These are phyloP conservation scores for Hesperophylax magnus DNA, from an alignment of 1,140 invertebrate genomes.

Conservation along the genomic window DNA sequence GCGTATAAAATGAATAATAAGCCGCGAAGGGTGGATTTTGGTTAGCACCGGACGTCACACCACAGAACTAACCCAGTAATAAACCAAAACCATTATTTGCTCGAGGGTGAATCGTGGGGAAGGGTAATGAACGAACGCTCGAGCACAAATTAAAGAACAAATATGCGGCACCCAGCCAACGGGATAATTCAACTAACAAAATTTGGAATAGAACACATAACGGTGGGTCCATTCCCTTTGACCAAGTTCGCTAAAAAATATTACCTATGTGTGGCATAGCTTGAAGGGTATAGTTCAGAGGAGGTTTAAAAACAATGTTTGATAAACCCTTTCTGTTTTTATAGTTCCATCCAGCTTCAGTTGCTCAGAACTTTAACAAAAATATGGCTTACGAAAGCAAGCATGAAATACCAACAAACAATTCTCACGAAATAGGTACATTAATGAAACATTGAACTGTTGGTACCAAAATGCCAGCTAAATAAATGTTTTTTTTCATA, in stretches of 20 bases:
- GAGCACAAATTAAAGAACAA: background rate
- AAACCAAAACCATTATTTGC: constrained; percentile 16
- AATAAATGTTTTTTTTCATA: too few relatives aligned
- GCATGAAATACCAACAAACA: too few relatives aligned
- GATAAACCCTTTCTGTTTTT: constrained; percentile 7
- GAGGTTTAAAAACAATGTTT: background rate
- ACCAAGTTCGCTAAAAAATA: background rate
- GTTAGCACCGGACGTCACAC: background rate
- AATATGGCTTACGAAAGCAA: too few relatives aligned
- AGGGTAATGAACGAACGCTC: constrained; percentile 8
- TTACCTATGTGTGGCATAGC: too few relatives aligned
- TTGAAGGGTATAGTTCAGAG: background rate
- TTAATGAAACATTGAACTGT: too few relatives aligned
- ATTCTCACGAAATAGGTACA: too few relatives aligned
- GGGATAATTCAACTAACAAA: background rate
- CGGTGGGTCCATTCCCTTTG: background rate
- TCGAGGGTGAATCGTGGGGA: background rate
- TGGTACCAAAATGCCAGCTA: too few relatives aligned
- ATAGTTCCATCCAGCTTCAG: constrained; percentile 2
- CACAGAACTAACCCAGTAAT: constrained; percentile 33
- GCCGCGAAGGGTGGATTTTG: constrained; percentile 10
- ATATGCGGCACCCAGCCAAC: background rate
- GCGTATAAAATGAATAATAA: constrained; percentile 23
- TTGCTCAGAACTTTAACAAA: too few relatives aligned
- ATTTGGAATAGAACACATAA: too few relatives aligned